phyloP scores from a whole-genome alignment of 2,888 invertebrate species.

The Caradrina clavipalpis region DNA sequence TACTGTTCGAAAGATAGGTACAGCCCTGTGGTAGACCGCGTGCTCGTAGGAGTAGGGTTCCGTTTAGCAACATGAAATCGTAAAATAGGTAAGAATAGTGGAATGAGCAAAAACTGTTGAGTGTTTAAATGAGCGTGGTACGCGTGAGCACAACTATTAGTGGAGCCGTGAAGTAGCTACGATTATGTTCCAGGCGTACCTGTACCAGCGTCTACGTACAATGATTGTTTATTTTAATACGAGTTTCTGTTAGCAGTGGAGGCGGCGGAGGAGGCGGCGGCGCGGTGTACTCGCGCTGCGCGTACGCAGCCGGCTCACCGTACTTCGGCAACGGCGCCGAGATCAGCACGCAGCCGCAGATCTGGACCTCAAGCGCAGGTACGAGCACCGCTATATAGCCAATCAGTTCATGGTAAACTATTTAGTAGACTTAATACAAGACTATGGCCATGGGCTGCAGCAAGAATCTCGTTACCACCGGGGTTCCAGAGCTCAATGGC shows the following conservation, averaged over 20 bases:
- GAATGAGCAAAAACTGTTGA: background rate
- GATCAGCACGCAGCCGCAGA: conserved; percentile 75
- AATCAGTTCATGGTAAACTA: too few species aligned
- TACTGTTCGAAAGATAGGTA: too few species aligned
- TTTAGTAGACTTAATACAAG: too few species aligned
- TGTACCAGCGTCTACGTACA: background rate
- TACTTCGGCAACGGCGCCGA: conserved; percentile 80
- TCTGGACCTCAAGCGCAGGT: conserved; percentile 83
- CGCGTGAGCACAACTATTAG: too few species aligned
- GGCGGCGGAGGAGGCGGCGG: conserved; percentile 70
- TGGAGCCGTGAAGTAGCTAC: too few species aligned
- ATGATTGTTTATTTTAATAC: background rate
- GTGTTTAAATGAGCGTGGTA: background rate
- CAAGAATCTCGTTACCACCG: too few species aligned
- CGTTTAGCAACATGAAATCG: too few species aligned
- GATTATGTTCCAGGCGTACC: conserved; percentile 1
- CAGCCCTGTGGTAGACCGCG: too few species aligned
- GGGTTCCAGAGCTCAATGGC: too few species aligned
- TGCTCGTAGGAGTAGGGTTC: too few species aligned
- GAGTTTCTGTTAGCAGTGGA: conserved; percentile 45
- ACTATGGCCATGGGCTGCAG: too few species aligned
- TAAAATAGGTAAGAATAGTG: background rate
- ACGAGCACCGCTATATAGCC: background rate
- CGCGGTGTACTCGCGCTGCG: conserved; percentile 79
- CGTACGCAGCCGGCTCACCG: conserved; percentile 77